Evolutionary conservation across 2,888 invertebrate genomes (phyloP), one percentile per base, ranked within the genome.

Genomic region (Clostera curtula): DNA sequence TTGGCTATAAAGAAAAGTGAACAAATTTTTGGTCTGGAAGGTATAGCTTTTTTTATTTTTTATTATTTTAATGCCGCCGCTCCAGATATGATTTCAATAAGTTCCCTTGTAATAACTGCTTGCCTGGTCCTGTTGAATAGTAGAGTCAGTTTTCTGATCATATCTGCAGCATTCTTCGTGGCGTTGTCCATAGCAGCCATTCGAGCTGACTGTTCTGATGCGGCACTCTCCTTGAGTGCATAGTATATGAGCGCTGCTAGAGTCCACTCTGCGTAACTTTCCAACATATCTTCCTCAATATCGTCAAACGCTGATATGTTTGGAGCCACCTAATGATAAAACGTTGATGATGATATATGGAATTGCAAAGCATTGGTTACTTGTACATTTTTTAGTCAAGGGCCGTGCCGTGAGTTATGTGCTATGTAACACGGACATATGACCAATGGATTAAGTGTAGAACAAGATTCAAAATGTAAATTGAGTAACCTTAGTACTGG

Each of bases 81-180:
- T 46, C 95, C 95, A 25, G 95, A 95, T 58, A 95, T 95, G 74
- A 95, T 95, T 85, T 95, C 95, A 57, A 94, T 95, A 49, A 95
- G 86, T 65, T 95, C 95, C 48, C 91, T 86, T 18, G 95, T 95
- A 74, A 95, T 95, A 59, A 95, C 95, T 29, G 92, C 89, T 66
- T 93, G 93, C 43, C 93, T 83, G 15, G 92, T 93, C 49, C 92
- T 82, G 80, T 93, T 93, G 85, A 88, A 93, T 9, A 90, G 86
- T 46, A 93, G 68, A 0, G 89, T 90, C 33, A 93, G 77, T 51
- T 90, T 90, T 55, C 87, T 87, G 58, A 93, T 92, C 92, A 93
- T 92, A 45, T 93, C 92, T 24, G 88, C 89, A 3, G 93, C 93
- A 69, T 93, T 93, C 73, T 93, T 93, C 58, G 88, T 90, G 19